phyloP scores from a whole-genome alignment of 2,113 vertebrate genomes.

The Chionomys nivalis region DNA sequence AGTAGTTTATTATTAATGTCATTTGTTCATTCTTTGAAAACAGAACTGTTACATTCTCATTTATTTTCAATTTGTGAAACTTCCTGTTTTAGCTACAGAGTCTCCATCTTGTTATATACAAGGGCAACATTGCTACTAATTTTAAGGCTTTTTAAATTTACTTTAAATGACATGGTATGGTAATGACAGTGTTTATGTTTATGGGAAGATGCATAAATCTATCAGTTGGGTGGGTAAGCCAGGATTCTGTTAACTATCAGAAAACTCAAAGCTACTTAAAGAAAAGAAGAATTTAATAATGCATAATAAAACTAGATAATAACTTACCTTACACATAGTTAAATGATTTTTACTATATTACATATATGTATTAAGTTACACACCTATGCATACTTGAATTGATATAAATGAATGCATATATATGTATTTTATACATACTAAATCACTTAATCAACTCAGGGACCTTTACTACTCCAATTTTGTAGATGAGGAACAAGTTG shows the following conservation, averaged over 20 bases:
- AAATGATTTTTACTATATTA: slow-evolving; percentile 32
- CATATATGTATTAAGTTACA: background rate
- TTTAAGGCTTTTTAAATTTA: background rate
- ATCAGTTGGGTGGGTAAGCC: background rate
- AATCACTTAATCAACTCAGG: background rate
- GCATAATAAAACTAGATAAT: slow-evolving; percentile 32
- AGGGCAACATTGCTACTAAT: background rate
- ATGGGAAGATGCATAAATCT: background rate
- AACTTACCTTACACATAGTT: background rate
- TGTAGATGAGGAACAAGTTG: background rate
- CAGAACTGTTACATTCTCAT: background rate
- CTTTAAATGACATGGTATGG: slow-evolving; percentile 16
- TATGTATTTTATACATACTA: background rate
- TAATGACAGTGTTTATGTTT: background rate
- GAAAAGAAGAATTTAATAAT: background rate
- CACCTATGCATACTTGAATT: background rate
- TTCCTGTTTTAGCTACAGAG: background rate
- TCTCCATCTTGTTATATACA: background rate
- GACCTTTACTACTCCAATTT: background rate
- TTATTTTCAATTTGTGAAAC: background rate
- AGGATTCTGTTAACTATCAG: background rate
- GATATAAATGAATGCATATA: background rate
- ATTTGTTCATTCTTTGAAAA: slow-evolving; percentile 14
- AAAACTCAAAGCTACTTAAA: slow-evolving; percentile 15
- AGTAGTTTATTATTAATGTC: background rate